Percentiles rank a stretch among this genome's conserved stretches.
These are phyloP conservation scores for Drosophila silvestris DNA, from an alignment of 2,888 invertebrate species.

Conservation along the genomic window DNA sequence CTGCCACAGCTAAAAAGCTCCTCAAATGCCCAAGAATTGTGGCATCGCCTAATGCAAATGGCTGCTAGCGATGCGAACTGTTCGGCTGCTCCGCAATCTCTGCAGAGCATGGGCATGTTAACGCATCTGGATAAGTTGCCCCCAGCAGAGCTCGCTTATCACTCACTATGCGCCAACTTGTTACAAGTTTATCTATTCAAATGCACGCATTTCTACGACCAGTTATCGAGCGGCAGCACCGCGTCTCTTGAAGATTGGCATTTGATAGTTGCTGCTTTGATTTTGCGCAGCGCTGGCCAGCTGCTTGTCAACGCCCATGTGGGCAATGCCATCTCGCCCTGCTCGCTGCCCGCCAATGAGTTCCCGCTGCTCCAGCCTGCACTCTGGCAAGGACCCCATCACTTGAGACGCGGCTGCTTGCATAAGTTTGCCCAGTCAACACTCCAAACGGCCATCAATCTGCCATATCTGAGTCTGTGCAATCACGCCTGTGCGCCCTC, in stretches of 20 bases:
- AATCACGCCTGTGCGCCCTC: conserved; percentile 97
- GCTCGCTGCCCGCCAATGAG: conserved; percentile 19
- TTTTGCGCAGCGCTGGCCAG: conserved; percentile 92
- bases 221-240: conserved; percentile 81
- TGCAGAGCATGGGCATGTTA: conserved; percentile 82
- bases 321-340: conserved; percentile 82
- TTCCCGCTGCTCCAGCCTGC: conserved; percentile 58
- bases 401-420: conserved; percentile 66
- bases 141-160: conserved; percentile 85
- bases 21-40: conserved; percentile 44
- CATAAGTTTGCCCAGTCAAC: conserved; percentile 80
- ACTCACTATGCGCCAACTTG: conserved; percentile 86
- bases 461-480: conserved; percentile 94
- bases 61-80: neutral
- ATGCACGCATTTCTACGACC: conserved; percentile 88
- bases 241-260: conserved; percentile 83
- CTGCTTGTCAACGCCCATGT: conserved; percentile 92
- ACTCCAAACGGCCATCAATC: conserved; percentile 91
- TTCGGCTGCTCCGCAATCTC: conserved; percentile 33
- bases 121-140: conserved; percentile 90
- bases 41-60: conserved; percentile 57
- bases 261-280: conserved; percentile 87
- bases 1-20: conserved; percentile 85
- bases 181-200: conserved; percentile 88
- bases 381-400: conserved; percentile 74